Base-by-base conservation (phyloP, 1,140 invertebrate genomes). In the Potamilus streckersoni region DNA sequence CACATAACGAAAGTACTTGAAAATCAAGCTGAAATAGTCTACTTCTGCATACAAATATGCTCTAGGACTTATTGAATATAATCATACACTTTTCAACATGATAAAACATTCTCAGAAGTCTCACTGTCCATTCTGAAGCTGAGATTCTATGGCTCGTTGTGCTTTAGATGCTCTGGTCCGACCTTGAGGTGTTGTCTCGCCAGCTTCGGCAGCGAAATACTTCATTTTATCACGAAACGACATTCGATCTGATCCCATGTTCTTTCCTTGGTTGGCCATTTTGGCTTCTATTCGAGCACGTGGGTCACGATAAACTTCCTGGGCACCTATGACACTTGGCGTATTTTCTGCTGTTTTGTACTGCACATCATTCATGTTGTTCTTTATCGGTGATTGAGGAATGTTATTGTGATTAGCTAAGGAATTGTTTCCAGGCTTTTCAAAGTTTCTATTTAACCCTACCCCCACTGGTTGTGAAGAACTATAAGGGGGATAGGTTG, bases 191-290 rank as follows among this genome's bases (percentile, higher is more conserved):
- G 89, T 87, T 58, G 80, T 79, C 69, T 91, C 90, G 20, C 89
- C 90, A 56, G 89, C 83, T 78, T 91, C 86, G 66, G 79, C 63
- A 56, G 90, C 90, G 82, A 91, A 91, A 78, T 90, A 85, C 80
- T 89, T 89, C 90, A 91, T 91, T 84, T 91, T 91, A 79, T 91
- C 90, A 73, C 87, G 84, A 79, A 91, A 91, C 16, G 85, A 87
- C 82, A 89, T 83, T 62, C 85, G 80, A 55, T 89, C 87, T 17
- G 79, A 57, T 17, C 58, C 82, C 69, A 67, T 70, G 60, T 74
- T 82, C 63, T 80, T 80, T 31, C 78, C 72, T 67, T 82, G 80
- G 31, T 82, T 77, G 12, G 82, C 83, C 71, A 84, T 86, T 75
- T 85, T 82, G 56, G 90, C 89, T 69, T 88, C 84, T 57, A 91